Evolutionary conservation across 1,140 invertebrate genomes (phyloP).

Genomic region (Drosophila serrata): DNA sequence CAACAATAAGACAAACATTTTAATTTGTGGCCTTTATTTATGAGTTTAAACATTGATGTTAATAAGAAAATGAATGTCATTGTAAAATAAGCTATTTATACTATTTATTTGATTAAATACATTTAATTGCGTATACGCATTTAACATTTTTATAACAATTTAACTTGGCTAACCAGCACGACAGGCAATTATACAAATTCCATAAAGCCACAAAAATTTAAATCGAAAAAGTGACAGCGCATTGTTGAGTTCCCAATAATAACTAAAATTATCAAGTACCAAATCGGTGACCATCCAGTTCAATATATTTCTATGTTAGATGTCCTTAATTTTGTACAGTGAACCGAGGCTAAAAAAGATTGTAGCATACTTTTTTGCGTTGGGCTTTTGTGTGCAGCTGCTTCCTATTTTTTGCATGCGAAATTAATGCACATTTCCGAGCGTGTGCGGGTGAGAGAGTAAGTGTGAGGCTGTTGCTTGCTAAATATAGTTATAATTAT

Average conservation of each 20-base stretch:
- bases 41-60: too few relatives aligned
- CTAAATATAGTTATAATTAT: slow-evolving; percentile 84
- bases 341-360: slow-evolving; percentile 32
- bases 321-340: not conserved
- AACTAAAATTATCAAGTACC: too few relatives aligned
- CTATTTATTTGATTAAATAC: too few relatives aligned
- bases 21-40: too few relatives aligned
- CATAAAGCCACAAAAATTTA: too few relatives aligned
- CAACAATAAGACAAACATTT: too few relatives aligned
- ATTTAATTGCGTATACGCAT: not conserved
- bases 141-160: too few relatives aligned
- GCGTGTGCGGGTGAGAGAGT: slow-evolving; percentile 31
- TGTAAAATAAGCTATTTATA: not conserved
- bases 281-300: not conserved
- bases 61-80: too few relatives aligned
- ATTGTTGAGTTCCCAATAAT: too few relatives aligned
- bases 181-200: too few relatives aligned
- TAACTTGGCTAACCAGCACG: too few relatives aligned
- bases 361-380: slow-evolving; percentile 75
- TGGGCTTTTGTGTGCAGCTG: slow-evolving; percentile 67
- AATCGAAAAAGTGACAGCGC: too few relatives aligned
- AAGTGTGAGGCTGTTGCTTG: slow-evolving; percentile 56
- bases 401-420: slow-evolving; percentile 61
- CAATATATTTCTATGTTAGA: not conserved
- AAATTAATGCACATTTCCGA: slow-evolving; percentile 75